Evolutionary conservation across 2,797 vertebrate genomes (phyloP), one percentile per base, ranked within the genome.

Genomic region (Coracias cyanogaster): DNA sequence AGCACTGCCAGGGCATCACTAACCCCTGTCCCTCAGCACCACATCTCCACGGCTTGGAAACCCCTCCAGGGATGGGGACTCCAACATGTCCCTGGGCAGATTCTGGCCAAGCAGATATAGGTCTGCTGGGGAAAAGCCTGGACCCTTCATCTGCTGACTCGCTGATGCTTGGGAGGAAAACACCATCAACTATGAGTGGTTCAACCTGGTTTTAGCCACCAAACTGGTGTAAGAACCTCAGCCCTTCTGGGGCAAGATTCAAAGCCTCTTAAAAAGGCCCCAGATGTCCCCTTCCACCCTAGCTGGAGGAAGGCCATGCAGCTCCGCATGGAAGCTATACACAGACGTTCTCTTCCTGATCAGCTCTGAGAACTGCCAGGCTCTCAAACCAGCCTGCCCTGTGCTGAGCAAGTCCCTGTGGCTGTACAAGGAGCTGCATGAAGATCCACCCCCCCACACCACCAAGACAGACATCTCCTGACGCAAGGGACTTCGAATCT

Each of bases 111-210:
- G 80, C 54, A n/a, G 48, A 17, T 7, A 4, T 0, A 1, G 4
- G 19, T 7, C 41, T 2, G 0, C 57, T 8, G 39, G 55, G 55
- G 57, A 25, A 28, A 31, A 15, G 48, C 65, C 76, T 41, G 77
- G 48, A 28, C 5, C 18, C 35, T 21, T 20, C 16, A 5, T 0
- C 0, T 5, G 13, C 10, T 11, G 66, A 46, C 49, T 54, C 66
- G 21, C 28, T 17, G 35, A 31, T 2, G 10, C 45, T 10, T 46
- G 29, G 45, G 45, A 16, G 24, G 16, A 70, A 57, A 52, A 7
- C 4, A 45, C 15, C 6, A 2, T 6, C 57, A 12, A 60, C 41
- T 24, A 21, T 0, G 11, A 83, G 57, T 13, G 11, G 55, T 26
- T 51, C 58, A 29, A 46, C 25, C 49, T 7, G 22, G 22, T 12